Percentiles rank a stretch among this genome's conserved stretches.
These are phyloP conservation scores for Tribolium castaneum DNA, from an alignment of 1,140 invertebrate genomes.

Conservation along the genomic window DNA sequence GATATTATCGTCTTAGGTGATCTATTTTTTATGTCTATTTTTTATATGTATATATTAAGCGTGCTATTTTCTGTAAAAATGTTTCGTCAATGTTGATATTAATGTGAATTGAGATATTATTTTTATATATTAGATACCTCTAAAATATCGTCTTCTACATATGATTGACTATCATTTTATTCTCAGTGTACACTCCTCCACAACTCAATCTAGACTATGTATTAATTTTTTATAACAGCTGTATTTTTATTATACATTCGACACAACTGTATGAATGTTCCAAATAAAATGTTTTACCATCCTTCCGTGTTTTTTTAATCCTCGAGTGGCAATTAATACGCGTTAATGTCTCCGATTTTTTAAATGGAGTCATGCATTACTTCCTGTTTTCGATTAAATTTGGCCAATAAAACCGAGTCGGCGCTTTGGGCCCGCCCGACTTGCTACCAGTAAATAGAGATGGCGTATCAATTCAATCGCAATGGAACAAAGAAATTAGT, in stretches of 20 bases:
- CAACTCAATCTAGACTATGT: constrained; percentile 34
- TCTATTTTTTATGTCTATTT: constrained; percentile 51
- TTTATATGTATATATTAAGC: constrained; percentile 52
- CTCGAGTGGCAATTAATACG: not conserved
- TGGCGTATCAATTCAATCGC: constrained; percentile 13
- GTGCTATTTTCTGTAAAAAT: constrained; percentile 49
- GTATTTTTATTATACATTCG: constrained; percentile 42
- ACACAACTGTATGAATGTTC: constrained; percentile 38
- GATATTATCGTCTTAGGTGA: constrained; percentile 46
- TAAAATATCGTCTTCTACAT: constrained; percentile 43
- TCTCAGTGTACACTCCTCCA: constrained; percentile 32
- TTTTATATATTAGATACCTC: constrained; percentile 47
- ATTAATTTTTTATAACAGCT: constrained; percentile 41
- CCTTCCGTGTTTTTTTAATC: not conserved
- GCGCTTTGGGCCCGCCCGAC: not conserved
- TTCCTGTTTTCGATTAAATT: constrained; percentile 40
- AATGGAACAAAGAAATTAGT: constrained; percentile 31
- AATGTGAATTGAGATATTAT: constrained; percentile 53
- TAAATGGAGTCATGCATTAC: constrained; percentile 34
- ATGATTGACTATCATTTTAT: constrained; percentile 38
- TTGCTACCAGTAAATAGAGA: not conserved
- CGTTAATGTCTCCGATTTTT: not conserved
- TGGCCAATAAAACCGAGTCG: constrained; percentile 39
- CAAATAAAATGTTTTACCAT: constrained; percentile 40
- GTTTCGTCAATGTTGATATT: constrained; percentile 51